These are phyloP conservation scores for Anneissia japonica DNA, from an alignment of 35 echinoderm and acorn worm species.

Conservation along the genomic window DNA sequence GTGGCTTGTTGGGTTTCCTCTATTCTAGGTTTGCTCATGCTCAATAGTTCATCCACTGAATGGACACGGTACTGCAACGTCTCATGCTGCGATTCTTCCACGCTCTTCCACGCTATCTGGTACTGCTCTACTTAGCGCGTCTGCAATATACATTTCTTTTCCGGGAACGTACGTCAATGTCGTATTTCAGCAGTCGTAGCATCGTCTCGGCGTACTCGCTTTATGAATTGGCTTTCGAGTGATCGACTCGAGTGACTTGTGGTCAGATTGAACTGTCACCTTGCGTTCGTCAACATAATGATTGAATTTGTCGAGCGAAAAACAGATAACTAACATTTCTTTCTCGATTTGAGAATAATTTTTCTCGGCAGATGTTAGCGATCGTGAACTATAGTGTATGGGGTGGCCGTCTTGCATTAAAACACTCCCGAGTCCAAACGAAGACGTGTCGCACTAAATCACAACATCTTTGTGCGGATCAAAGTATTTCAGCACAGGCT, in stretches of 20 bases:
- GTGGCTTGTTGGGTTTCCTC: too few species aligned
- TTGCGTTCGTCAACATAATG: constrained; percentile 29
- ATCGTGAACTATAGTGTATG: constrained; percentile 21
- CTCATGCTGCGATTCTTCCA: too few species aligned
- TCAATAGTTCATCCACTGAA: too few species aligned
- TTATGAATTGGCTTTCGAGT: constrained; percentile 33
- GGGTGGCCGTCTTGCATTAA: constrained; percentile 41
- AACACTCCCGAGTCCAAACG: constrained; percentile 23
- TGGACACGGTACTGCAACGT: too few species aligned
- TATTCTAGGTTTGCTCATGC: too few species aligned
- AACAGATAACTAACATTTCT: constrained; percentile 31
- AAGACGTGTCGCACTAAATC: constrained; percentile 19
- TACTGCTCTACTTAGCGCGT: neutral
- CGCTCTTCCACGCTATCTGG: too few species aligned
- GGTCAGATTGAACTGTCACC: constrained; percentile 20
- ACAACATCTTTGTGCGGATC: constrained; percentile 19
- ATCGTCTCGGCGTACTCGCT: constrained; percentile 17
- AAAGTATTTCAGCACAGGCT: constrained; percentile 19
- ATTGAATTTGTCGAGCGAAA: constrained; percentile 36
- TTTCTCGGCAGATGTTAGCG: constrained; percentile 8
- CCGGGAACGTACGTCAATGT: constrained; percentile 2
- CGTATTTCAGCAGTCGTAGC: constrained; percentile 34
- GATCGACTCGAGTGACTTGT: constrained; percentile 47
- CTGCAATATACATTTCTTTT: constrained; percentile 30
- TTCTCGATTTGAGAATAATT: constrained; percentile 31